These are phyloP conservation scores for Drosophila malerkotliana DNA, from an alignment of 1,140 invertebrate genomes.

Conservation along the genomic window DNA sequence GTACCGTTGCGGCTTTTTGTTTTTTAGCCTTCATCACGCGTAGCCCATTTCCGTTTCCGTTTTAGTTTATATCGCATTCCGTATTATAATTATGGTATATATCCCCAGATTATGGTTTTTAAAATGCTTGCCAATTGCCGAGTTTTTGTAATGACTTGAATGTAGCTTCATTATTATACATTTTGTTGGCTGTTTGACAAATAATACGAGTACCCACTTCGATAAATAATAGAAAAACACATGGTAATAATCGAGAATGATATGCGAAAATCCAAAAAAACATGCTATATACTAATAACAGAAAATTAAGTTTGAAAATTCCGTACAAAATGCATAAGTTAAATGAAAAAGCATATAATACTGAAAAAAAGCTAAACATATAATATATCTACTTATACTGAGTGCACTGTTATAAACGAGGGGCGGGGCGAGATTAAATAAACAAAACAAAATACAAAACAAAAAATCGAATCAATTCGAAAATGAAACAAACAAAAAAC, in stretches of 20 bases:
- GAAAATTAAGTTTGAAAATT: slow-evolving; percentile 81
- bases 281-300: slow-evolving; percentile 63
- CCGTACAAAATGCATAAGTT: slow-evolving; percentile 74
- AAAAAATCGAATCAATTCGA: slow-evolving; percentile 45
- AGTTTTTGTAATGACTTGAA: slow-evolving; percentile 65
- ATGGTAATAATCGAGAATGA: slow-evolving; percentile 51
- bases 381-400: slow-evolving; percentile 79
- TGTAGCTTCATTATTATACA: slow-evolving; percentile 78
- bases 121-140: slow-evolving; percentile 60
- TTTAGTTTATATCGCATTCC: slow-evolving; percentile 18
- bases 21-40: slow-evolving; percentile 21
- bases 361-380: slow-evolving; percentile 51
- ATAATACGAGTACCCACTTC: slow-evolving; percentile 62
- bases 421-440: slow-evolving; percentile 83
- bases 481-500: slow-evolving; percentile 28
- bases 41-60: slow-evolving; percentile 21
- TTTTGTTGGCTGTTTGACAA: slow-evolving; percentile 81
- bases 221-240: slow-evolving; percentile 50
- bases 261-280: slow-evolving; percentile 43
- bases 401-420: slow-evolving; percentile 83
- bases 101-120: slow-evolving; percentile 25
- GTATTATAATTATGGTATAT: neutral
- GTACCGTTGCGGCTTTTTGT: slow-evolving; percentile 20
- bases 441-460: slow-evolving; percentile 36
- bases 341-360: slow-evolving; percentile 56